Evolutionary conservation across 2,888 invertebrate species (phyloP).

Genomic region (Falcaria lacertinaria): DNA sequence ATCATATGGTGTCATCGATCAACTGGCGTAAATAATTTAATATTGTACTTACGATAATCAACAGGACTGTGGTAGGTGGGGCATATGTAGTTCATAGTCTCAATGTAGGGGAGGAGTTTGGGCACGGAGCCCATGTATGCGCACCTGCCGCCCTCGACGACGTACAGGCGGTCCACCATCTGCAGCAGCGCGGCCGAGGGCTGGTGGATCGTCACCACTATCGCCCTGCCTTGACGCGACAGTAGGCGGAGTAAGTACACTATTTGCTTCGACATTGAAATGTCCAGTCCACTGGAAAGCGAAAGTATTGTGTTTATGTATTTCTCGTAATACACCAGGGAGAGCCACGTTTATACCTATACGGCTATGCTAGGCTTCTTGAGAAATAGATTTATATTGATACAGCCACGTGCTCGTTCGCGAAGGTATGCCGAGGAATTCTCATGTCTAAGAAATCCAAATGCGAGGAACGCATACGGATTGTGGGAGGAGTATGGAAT

Average conservation of each 20-base stretch:
- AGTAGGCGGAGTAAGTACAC: conserved; percentile 84
- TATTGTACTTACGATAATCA: conserved; percentile 1
- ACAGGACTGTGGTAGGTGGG: not conserved
- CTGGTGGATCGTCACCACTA: conserved; percentile 95
- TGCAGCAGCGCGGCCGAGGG: conserved; percentile 92
- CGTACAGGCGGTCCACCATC: conserved; percentile 94
- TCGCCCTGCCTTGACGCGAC: conserved; percentile 90
- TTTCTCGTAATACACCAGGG: no score
- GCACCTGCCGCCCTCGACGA: conserved; percentile 88
- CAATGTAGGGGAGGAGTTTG: conserved; percentile 87
- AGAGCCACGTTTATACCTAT: no score
- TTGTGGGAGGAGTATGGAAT: no score
- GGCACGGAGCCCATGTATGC: conserved; percentile 89
- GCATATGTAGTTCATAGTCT: conserved; percentile 17
- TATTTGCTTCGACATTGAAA: conserved; percentile 13
- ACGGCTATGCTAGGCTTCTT: no score
- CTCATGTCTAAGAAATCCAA: no score
- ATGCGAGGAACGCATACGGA: no score
- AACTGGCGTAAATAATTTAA: not conserved
- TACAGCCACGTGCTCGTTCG: no score
- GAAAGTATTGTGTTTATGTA: conserved; percentile 7
- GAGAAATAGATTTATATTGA: no score
- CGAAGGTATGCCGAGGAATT: not conserved
- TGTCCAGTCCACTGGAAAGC: conserved; percentile 63
- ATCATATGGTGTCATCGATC: no score